phyloP scores from a whole-genome alignment of 2,113 vertebrate genomes.

The Alouatta palliata region DNA sequence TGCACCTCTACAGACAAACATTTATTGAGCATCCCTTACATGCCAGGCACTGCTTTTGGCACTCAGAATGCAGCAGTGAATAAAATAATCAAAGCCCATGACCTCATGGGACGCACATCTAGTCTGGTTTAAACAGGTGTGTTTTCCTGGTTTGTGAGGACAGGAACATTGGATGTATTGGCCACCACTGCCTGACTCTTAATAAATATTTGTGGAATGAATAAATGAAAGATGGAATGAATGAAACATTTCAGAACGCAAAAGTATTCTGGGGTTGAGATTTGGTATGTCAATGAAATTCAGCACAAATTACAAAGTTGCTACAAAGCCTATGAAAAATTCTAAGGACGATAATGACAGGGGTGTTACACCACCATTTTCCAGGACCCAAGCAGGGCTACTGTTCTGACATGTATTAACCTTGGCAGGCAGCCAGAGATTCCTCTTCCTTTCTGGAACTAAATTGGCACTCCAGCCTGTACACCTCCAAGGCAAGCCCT shows the following conservation, averaged over 20 bases:
- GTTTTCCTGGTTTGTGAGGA: not conserved
- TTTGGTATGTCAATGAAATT: constrained; percentile 74
- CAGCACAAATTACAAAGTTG: constrained; percentile 71
- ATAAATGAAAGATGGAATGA: not conserved
- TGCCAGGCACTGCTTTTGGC: not conserved
- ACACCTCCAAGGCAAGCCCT: constrained; percentile 1
- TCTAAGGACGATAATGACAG: constrained; percentile 55
- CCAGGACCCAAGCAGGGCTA: constrained; percentile 47
- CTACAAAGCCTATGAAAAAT: constrained; percentile 74
- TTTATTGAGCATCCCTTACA: not conserved
- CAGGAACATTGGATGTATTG: not conserved
- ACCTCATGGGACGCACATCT: not conserved
- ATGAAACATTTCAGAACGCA: constrained; percentile 58
- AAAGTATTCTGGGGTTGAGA: constrained; percentile 56
- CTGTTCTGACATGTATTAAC: constrained; percentile 34
- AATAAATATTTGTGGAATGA: not conserved
- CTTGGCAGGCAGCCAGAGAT: constrained; percentile 52
- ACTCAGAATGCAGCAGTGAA: not conserved
- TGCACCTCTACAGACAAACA: not conserved
- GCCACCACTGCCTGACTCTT: not conserved
- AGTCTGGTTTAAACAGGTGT: not conserved
- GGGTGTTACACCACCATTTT: constrained; percentile 58
- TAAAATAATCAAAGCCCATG: not conserved
- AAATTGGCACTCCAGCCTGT: constrained; percentile 21
- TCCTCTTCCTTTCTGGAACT: constrained; percentile 5